Conservation (phyloP, 2,888 invertebrate genomes). For the Conomelus anceps region DNA sequence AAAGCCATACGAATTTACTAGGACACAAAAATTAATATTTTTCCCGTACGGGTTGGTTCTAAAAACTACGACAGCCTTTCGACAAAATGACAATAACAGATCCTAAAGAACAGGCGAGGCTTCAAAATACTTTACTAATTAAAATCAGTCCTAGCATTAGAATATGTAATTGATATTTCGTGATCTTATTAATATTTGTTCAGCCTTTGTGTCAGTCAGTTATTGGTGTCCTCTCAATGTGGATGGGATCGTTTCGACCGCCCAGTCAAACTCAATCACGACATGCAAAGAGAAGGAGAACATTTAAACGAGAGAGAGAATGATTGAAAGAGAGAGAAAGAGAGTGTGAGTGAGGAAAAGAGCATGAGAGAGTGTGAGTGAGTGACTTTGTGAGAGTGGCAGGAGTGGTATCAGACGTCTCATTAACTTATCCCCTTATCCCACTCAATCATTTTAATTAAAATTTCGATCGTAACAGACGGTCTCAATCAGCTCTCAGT, state of each 20-base stretch:
- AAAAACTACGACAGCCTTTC: too few species aligned
- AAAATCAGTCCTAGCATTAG: not conserved
- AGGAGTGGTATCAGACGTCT: not conserved
- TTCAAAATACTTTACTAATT: not conserved
- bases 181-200: not conserved
- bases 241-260: not conserved
- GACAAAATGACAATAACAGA: not conserved
- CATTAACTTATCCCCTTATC: not conserved
- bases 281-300: not conserved
- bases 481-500: not conserved
- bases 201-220: too few species aligned
- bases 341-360: not conserved
- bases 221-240: not conserved
- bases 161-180: not conserved
- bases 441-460: not conserved
- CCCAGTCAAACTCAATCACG: not conserved
- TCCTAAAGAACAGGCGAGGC: too few species aligned
- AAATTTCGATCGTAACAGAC: not conserved
- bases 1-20: too few species aligned
- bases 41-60: too few species aligned
- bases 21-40: too few species aligned
- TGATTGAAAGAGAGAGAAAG: not conserved
- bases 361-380: not conserved
- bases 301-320: too few species aligned
- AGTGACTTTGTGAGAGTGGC: not conserved